phyloP scores from a whole-genome alignment of 2,113 vertebrate species.

The Piaya cayana region DNA sequence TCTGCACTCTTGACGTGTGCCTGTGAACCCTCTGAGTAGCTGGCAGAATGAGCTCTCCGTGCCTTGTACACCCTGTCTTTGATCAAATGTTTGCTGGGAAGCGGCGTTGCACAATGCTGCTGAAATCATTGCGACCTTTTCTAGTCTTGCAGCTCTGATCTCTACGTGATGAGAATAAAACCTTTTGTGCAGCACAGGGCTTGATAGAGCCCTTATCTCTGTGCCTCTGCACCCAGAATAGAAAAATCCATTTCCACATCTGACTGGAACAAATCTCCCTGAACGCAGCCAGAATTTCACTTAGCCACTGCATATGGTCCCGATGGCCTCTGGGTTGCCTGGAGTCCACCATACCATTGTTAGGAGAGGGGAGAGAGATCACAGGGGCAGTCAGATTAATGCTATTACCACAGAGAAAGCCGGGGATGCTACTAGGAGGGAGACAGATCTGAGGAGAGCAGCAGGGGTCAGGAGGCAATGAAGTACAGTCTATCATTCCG shows the following conservation, averaged over 20 bases:
- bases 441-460: background rate
- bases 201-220: conserved; percentile 48
- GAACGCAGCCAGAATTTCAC: background rate
- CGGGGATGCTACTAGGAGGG: background rate
- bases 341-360: background rate
- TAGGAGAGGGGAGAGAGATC: background rate
- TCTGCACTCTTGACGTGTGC: background rate
- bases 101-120: conserved; percentile 19
- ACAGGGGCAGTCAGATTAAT: background rate
- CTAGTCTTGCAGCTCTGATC: conserved; percentile 4
- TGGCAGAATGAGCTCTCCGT: background rate
- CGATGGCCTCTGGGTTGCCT: background rate
- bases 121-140: conserved; percentile 19
- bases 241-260: conserved; percentile 25
- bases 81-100: background rate
- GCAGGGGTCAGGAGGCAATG: background rate
- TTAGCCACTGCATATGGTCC: background rate
- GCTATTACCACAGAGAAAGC: background rate
- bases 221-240: background rate
- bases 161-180: conserved; percentile 51
- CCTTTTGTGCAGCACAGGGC: conserved; percentile 18
- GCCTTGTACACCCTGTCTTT: background rate
- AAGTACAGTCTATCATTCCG: background rate
- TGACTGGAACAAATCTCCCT: background rate
- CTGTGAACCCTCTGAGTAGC: background rate